Percentiles rank a stretch among this genome's conserved stretches.
Conservation (phyloP, 2,113 vertebrate species). For the Pedionomus torquatus region DNA sequence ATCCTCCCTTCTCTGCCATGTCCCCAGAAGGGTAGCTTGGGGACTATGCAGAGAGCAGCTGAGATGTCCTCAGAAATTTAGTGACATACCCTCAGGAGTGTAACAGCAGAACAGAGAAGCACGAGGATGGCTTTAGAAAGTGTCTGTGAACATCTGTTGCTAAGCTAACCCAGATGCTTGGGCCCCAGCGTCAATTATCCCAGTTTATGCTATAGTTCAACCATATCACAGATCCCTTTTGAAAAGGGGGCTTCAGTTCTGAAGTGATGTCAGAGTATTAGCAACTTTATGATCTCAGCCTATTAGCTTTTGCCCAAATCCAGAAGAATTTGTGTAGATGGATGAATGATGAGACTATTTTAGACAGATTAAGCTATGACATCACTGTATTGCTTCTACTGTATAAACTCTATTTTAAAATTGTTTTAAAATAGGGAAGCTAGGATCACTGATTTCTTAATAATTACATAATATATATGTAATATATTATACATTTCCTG, state of each 20-base stretch:
- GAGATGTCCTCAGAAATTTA: slow-evolving; percentile 2
- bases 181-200: slow-evolving; percentile 34
- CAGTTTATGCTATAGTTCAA: neutral
- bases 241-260: neutral
- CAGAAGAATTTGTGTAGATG: neutral
- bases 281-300: slow-evolving; percentile 24
- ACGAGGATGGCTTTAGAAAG: neutral
- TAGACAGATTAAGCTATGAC: neutral
- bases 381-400: neutral
- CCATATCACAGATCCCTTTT: slow-evolving; percentile 1
- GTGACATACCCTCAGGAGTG: neutral
- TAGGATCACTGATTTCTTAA: neutral
- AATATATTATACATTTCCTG: neutral
- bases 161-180: slow-evolving; percentile 44
- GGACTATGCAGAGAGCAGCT: neutral
- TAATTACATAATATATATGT: too few relatives aligned
- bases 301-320: slow-evolving; percentile 17
- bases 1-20: neutral
- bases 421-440: neutral
- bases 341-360: neutral
- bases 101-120: neutral
- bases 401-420: neutral
- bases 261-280: neutral
- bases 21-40: neutral
- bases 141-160: slow-evolving; percentile 15